Conservation (phyloP, 2,888 invertebrate genomes). For the Synergus itoensis region DNA sequence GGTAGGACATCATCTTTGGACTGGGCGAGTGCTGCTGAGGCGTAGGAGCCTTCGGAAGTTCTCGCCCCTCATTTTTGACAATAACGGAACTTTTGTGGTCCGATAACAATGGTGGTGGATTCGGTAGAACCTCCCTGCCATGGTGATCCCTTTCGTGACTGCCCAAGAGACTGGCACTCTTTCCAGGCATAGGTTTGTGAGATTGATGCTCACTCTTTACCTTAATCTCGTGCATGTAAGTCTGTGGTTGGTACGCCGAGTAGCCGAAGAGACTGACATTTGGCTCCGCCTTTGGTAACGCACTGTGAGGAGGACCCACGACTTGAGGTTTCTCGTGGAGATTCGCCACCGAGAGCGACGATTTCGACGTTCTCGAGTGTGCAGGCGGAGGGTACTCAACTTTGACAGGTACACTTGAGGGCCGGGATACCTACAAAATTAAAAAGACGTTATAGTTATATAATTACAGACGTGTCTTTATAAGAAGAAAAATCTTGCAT, state of each 20-base stretch:
- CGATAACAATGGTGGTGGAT: conserved; percentile 84
- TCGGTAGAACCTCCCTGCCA: conserved; percentile 79
- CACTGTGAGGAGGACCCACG: conserved; percentile 64
- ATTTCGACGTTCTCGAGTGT: conserved; percentile 76
- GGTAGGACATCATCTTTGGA: conserved; percentile 75
- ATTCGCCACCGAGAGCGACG: conserved; percentile 72
- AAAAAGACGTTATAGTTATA: background rate
- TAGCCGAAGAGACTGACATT: conserved; percentile 85
- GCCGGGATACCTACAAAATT: conserved; percentile 68
- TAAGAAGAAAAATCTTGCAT: background rate
- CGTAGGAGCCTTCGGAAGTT: conserved; percentile 79
- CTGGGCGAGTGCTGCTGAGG: conserved; percentile 76
- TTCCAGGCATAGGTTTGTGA: conserved; percentile 71
- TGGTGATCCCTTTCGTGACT: conserved; percentile 76
- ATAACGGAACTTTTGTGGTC: conserved; percentile 88
- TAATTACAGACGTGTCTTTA: background rate
- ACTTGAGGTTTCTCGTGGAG: conserved; percentile 69
- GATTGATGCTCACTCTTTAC: conserved; percentile 79
- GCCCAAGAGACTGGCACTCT: conserved; percentile 71
- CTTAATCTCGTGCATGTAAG: conserved; percentile 81
- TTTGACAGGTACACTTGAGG: conserved; percentile 74
- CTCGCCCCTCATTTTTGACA: conserved; percentile 87
- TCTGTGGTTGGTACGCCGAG: conserved; percentile 80
- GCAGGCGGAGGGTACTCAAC: conserved; percentile 78
- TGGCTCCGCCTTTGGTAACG: conserved; percentile 83